Percentiles rank a stretch among this genome's conserved stretches.
These are phyloP conservation scores for Plectus sambesii DNA, from an alignment of 1,140 invertebrate genomes.

Conservation along the genomic window DNA sequence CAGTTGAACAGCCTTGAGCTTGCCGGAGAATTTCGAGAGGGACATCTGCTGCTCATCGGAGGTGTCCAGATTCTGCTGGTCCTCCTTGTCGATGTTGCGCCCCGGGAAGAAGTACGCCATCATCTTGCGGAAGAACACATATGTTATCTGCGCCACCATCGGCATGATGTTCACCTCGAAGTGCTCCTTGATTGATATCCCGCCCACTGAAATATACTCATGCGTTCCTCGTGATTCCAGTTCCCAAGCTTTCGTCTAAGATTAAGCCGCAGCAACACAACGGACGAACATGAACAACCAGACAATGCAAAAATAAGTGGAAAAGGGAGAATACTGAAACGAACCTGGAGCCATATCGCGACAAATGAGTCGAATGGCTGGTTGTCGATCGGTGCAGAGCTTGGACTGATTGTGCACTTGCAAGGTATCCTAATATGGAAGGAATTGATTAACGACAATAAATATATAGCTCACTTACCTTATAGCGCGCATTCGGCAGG, in stretches of 20 bases:
- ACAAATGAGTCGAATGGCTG: slow-evolving; percentile 40
- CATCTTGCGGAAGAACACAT: slow-evolving; percentile 94
- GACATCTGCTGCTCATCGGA: too few relatives aligned
- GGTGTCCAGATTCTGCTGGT: slow-evolving; percentile 30
- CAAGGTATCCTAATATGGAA: slow-evolving; percentile 28
- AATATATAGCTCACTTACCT: slow-evolving; percentile 46
- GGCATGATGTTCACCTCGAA: slow-evolving; percentile 79
- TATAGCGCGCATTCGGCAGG: slow-evolving; percentile 82
- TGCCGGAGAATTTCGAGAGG: too few relatives aligned
- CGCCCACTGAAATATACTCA: too few relatives aligned
- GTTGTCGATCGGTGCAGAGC: slow-evolving; percentile 28
- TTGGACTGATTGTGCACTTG: slow-evolving; percentile 8
- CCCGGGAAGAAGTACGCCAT: slow-evolving; percentile 97
- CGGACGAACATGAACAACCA: too few relatives aligned
- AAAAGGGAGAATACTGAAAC: background rate
- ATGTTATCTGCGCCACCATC: slow-evolving; percentile 79
- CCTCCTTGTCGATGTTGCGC: slow-evolving; percentile 60
- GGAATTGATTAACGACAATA: background rate
- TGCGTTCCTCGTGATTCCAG: too few relatives aligned
- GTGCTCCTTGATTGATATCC: slow-evolving; percentile 97
- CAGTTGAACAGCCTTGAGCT: too few relatives aligned
- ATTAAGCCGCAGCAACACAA: too few relatives aligned
- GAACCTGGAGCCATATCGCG: slow-evolving; percentile 35
- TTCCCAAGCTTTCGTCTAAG: too few relatives aligned
- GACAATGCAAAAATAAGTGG: slow-evolving; percentile 55